A percentile compares a stretch with the other conserved stretches of the same genome.
Evolutionary conservation across 1,140 invertebrate species (phyloP).

Genomic region (Hesperophylax magnus): DNA sequence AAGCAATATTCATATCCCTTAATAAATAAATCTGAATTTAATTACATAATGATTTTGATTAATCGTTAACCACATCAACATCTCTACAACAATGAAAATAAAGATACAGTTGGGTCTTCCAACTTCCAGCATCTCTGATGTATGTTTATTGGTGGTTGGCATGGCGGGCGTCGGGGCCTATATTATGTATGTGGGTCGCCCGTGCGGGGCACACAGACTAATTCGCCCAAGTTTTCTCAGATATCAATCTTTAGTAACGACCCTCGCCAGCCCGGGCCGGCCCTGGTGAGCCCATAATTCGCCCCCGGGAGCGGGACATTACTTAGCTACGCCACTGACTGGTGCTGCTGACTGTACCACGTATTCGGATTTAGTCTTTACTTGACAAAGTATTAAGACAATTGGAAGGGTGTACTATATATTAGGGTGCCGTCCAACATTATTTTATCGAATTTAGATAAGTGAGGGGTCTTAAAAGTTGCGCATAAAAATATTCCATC

Average conservation of each 20-base stretch:
- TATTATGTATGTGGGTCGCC: not conserved
- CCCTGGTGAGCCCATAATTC: slow-evolving; percentile 16
- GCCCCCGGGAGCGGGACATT: not conserved
- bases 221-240: slow-evolving; percentile 26
- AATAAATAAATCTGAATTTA: too few species aligned
- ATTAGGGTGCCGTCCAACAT: not conserved
- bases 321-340: slow-evolving; percentile 3
- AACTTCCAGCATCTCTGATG: too few species aligned
- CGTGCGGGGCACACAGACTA: not conserved
- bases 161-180: not conserved
- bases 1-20: too few species aligned
- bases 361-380: slow-evolving; percentile 2
- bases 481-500: too few species aligned
- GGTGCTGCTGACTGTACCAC: not conserved
- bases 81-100: too few species aligned
- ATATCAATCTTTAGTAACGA: slow-evolving; percentile 28
- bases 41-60: too few species aligned
- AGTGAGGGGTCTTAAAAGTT: not conserved
- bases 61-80: too few species aligned
- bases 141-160: too few species aligned
- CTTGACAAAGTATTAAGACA: slow-evolving; percentile 11
- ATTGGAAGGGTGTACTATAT: not conserved
- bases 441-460: too few species aligned
- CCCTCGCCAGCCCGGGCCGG: not conserved
- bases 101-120: too few species aligned